These are phyloP conservation scores for Eulemur albifrons DNA, from an alignment of 2,797 vertebrate genomes.

Conservation along the genomic window DNA sequence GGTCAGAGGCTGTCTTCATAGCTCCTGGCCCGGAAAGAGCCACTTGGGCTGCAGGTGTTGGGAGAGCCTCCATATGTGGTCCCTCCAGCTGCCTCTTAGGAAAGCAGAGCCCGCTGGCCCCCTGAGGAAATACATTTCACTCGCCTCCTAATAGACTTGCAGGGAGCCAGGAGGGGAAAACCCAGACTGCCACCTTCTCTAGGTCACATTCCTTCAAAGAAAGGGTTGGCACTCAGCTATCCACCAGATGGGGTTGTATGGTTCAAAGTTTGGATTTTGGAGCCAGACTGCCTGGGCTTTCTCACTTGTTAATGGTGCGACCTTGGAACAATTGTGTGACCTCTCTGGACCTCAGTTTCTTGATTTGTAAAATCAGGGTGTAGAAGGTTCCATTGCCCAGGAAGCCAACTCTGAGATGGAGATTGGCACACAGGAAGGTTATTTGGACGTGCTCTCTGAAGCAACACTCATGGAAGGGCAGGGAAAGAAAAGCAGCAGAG, in stretches of 20 bases:
- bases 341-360: neutral
- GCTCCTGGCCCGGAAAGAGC: constrained; percentile 50
- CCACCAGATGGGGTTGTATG: neutral
- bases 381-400: neutral
- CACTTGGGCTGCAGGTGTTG: constrained; percentile 18
- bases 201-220: constrained; percentile 13
- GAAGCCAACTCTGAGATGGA: neutral
- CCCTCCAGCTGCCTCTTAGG: neutral
- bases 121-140: constrained; percentile 44
- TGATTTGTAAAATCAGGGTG: neutral
- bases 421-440: neutral
- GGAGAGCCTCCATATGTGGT: neutral
- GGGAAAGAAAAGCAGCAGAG: neutral
- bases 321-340: neutral
- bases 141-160: neutral
- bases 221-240: neutral
- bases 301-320: neutral
- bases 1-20: neutral
- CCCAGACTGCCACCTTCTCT: neutral
- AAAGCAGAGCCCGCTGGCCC: neutral
- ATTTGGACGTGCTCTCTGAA: neutral
- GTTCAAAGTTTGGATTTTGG: neutral
- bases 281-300: neutral
- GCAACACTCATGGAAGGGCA: neutral
- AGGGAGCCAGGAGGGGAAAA: neutral